Conservation (phyloP, 2,113 vertebrate genomes). For the Calypte anna region DNA sequence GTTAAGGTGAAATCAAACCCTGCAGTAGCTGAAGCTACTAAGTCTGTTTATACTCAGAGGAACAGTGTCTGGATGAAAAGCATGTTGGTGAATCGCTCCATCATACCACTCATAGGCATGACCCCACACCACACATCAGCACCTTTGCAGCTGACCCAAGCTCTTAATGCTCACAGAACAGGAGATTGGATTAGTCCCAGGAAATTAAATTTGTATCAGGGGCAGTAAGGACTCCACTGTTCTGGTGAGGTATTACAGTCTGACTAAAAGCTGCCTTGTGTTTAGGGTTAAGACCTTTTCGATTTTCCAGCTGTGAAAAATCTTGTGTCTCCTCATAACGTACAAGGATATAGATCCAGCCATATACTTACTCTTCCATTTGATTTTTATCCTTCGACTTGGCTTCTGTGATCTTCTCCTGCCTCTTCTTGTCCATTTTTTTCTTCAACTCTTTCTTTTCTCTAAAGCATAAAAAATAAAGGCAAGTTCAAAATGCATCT, state of each 20-base stretch:
- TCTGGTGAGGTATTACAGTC: not conserved
- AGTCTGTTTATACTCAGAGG: not conserved
- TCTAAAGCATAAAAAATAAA: constrained; percentile 71
- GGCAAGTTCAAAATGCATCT: not conserved
- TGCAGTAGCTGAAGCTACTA: not conserved
- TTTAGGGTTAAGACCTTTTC: not conserved
- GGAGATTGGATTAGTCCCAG: not conserved
- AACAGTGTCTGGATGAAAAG: not conserved
- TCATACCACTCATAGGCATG: not conserved
- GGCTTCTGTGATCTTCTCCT: constrained; percentile 94
- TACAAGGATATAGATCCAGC: not conserved
- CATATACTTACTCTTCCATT: constrained; percentile 90
- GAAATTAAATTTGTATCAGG: not conserved
- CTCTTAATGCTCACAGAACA: not conserved
- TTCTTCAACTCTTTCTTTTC: constrained; percentile 98
- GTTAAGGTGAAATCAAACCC: not conserved
- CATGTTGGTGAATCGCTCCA: not conserved
- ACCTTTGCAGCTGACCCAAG: not conserved
- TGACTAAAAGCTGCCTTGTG: not conserved
- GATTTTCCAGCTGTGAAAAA: not conserved
- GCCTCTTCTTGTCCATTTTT: constrained; percentile 97
- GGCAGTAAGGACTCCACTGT: not conserved
- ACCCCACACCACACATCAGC: not conserved
- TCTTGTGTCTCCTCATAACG: not conserved
- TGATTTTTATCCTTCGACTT: constrained; percentile 95